These are phyloP conservation scores for Catostomus latipinnis DNA, from an alignment of 2,797 vertebrate species.

Conservation along the genomic window DNA sequence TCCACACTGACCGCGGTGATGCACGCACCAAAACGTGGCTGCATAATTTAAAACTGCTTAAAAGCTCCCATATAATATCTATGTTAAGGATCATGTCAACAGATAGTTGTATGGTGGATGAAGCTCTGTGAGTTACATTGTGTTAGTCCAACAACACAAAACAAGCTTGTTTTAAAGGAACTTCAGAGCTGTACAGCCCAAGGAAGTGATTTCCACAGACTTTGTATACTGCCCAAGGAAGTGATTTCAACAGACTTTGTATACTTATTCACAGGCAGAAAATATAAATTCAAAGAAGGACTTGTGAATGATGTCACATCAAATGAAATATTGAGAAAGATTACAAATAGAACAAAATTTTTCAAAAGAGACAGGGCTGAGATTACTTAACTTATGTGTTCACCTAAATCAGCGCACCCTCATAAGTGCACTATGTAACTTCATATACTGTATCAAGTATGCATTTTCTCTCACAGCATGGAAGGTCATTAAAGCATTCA, in stretches of 20 bases:
- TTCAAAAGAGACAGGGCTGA: background rate
- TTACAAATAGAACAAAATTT: background rate
- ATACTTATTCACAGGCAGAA: background rate
- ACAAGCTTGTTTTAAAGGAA: conserved; percentile 69
- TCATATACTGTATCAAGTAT: conserved; percentile 31
- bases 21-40: conserved; percentile 73
- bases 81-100: conserved; percentile 90
- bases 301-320: background rate
- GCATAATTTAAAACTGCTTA: conserved; percentile 85
- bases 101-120: conserved; percentile 83
- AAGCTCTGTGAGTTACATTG: conserved; percentile 73
- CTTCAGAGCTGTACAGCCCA: conserved; percentile 56
- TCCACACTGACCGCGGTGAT: conserved; percentile 78
- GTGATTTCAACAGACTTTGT: background rate
- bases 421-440: no score
- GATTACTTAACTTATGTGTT: background rate
- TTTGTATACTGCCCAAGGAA: conserved; percentile 42
- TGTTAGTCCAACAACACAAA: conserved; percentile 75
- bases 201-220: conserved; percentile 31
- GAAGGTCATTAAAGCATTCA: conserved; percentile 33
- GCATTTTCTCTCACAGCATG: background rate
- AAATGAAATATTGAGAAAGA: background rate
- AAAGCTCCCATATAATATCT: conserved; percentile 84
- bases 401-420: no score
- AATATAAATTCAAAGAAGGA: background rate